Evolutionary conservation across 2,797 vertebrate genomes (phyloP), one percentile per base, ranked within the genome.

Genomic region (Labroides dimidiatus): DNA sequence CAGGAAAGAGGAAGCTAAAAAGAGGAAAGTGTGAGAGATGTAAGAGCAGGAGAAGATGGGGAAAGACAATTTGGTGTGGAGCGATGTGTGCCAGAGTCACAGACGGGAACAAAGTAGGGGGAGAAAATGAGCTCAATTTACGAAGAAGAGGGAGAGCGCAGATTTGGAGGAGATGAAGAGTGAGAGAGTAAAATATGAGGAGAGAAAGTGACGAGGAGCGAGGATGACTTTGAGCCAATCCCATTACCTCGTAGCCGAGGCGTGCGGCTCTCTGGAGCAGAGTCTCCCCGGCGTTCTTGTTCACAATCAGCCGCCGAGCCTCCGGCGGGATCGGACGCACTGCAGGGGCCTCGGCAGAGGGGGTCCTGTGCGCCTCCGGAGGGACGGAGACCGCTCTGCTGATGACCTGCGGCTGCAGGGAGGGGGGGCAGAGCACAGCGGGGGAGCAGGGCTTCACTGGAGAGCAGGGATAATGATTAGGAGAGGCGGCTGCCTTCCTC

Each of bases 201-300:
- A 56, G 53, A 73, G 67, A 36, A 30, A 49, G 64, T 8, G 51
- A 76, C 59, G 53, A 75, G 63, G 69, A 60, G 67, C 15, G 67
- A 48, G 42, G 74, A 75, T 10, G 72, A 60, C 37, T 67, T 3
- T 11, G 54, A 58, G 60, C 2, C 60, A n/a, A 69, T 68, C 62
- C 64, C 9, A 24, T 94, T 86, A 96, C 98, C 96, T 99, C 96
- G 0, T 99, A 99, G 78, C 98, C 98, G 10, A 99, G 94, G 44
- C 98, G 94, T 0, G 98, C 97, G 0, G 98, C 98, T 69, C 97
- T 92, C 93, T 99, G 98, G 80, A 99, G 93, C 75, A 99, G 95
- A 4, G 98, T 99, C 89, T 99, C 97, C 0, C 98, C 98, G 0
- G 98, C 98, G 12, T 99, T 99, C 92, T 99, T 99, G 91, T 99